Evolutionary conservation across 2,888 invertebrate genomes (phyloP).

Genomic region (Andrena bucephala): DNA sequence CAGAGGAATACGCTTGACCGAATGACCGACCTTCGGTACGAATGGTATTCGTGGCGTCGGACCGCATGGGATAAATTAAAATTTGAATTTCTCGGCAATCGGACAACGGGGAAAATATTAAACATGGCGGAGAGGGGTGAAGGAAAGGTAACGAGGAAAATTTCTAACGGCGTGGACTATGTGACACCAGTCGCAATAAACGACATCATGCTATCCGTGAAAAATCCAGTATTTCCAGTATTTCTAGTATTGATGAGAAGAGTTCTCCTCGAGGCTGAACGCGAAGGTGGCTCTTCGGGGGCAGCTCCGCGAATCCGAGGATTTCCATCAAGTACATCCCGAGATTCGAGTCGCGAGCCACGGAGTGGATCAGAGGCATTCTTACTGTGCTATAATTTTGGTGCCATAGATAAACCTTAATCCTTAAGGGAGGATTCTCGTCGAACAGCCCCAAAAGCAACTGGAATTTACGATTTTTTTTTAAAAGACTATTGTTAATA

Average conservation of each 20-base stretch:
- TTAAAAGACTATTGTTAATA: no score
- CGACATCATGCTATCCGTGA: conserved; percentile 55
- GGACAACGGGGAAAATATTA: conserved; percentile 58
- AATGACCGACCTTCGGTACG: conserved; percentile 22
- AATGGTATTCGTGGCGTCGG: conserved; percentile 29
- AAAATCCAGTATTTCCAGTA: conserved; percentile 72
- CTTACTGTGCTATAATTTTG: background rate
- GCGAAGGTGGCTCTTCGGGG: conserved; percentile 54
- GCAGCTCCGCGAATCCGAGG: conserved; percentile 48
- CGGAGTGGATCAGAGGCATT: background rate
- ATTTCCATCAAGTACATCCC: conserved; percentile 34
- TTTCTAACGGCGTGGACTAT: conserved; percentile 53
- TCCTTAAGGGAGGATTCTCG: no score
- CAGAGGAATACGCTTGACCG: conserved; percentile 35
- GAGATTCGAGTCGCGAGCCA: conserved; percentile 1
- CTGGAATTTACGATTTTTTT: no score
- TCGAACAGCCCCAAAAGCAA: no score
- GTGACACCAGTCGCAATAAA: conserved; percentile 55
- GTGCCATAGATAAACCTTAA: background rate
- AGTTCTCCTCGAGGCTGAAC: conserved; percentile 52
- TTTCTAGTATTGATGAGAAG: conserved; percentile 59
- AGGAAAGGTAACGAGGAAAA: conserved; percentile 50
- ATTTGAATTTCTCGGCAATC: conserved; percentile 57
- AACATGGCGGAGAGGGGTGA: conserved; percentile 6
- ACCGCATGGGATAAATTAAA: conserved; percentile 53